Percentiles rank a stretch among this genome's conserved stretches.
Evolutionary conservation across 2,797 vertebrate species (phyloP).

Genomic region (Lithobates sylvaticus): DNA sequence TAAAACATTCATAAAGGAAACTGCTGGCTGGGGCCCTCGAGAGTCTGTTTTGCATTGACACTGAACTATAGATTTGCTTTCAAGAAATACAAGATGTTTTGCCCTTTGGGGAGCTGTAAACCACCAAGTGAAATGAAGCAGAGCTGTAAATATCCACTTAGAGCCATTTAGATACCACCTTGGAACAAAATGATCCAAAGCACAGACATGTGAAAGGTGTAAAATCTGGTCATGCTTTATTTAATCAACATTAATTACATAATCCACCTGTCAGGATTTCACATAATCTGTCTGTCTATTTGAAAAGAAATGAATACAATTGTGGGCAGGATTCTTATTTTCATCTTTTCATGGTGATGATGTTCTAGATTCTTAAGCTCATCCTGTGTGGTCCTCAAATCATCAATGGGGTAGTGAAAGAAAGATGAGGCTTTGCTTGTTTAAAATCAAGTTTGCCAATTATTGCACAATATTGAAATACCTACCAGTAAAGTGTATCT

Average conservation of each 20-base stretch:
- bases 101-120: slow-evolving; percentile 7
- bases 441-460: neutral
- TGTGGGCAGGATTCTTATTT: neutral
- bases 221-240: slow-evolving; percentile 31
- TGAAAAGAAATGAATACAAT: neutral
- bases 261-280: slow-evolving; percentile 18
- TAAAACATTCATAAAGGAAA: slow-evolving; percentile 49
- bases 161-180: slow-evolving; percentile 5
- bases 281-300: slow-evolving; percentile 6
- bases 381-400: slow-evolving; percentile 32
- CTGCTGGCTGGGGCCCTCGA: slow-evolving; percentile 22
- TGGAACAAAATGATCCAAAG: slow-evolving; percentile 5
- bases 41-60: slow-evolving; percentile 37
- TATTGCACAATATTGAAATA: neutral
- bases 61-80: slow-evolving; percentile 33
- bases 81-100: slow-evolving; percentile 32
- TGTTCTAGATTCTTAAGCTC: neutral
- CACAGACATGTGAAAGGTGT: slow-evolving; percentile 1
- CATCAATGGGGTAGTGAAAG: neutral
- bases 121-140: neutral
- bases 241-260: slow-evolving; percentile 17
- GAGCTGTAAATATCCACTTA: slow-evolving; percentile 7
- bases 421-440: neutral
- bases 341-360: neutral
- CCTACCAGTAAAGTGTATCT: neutral